Evolutionary conservation across 92 coral and sea anemone genomes (phyloP).

Genomic region (Chrysogorgia sp.): DNA sequence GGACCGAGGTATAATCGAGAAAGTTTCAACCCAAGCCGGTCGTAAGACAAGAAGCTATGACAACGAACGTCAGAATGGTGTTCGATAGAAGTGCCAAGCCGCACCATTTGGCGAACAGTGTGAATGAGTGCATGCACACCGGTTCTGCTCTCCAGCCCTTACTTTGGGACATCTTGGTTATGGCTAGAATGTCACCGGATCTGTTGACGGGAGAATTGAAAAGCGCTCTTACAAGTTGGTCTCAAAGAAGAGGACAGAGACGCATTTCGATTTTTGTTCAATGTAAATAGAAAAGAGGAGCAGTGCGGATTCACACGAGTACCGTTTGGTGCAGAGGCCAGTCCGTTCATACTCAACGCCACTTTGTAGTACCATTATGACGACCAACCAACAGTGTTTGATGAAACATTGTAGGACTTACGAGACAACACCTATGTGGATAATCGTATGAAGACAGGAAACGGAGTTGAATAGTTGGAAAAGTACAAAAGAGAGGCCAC

Average conservation of each 20-base stretch:
- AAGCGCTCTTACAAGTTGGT: constrained; percentile 63
- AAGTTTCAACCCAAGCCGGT: not conserved
- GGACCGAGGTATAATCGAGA: constrained; percentile 1
- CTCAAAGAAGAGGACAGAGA: constrained; percentile 57
- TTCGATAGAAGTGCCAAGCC: constrained; percentile 63
- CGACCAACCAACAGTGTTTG: constrained; percentile 31
- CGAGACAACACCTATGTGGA: constrained; percentile 54
- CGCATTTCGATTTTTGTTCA: constrained; percentile 58
- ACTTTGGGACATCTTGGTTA: constrained; percentile 61
- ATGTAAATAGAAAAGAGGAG: constrained; percentile 49
- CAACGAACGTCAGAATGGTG: constrained; percentile 49
- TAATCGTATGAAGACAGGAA: constrained; percentile 52
- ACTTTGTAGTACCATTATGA: constrained; percentile 56
- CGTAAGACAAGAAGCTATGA: not conserved
- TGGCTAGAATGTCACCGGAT: constrained; percentile 58
- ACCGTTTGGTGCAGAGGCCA: constrained; percentile 68
- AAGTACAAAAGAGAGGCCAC: constrained; percentile 19
- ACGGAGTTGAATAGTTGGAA: constrained; percentile 20
- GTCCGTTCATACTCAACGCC: constrained; percentile 53
- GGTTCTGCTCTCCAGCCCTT: constrained; percentile 64
- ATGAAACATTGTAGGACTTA: constrained; percentile 13
- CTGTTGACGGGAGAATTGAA: constrained; percentile 59
- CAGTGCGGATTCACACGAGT: constrained; percentile 61
- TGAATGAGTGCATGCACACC: constrained; percentile 63
- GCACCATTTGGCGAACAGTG: constrained; percentile 58